Base-by-base conservation (phyloP, 2,113 vertebrate genomes). In the Myocastor coypus region DNA sequence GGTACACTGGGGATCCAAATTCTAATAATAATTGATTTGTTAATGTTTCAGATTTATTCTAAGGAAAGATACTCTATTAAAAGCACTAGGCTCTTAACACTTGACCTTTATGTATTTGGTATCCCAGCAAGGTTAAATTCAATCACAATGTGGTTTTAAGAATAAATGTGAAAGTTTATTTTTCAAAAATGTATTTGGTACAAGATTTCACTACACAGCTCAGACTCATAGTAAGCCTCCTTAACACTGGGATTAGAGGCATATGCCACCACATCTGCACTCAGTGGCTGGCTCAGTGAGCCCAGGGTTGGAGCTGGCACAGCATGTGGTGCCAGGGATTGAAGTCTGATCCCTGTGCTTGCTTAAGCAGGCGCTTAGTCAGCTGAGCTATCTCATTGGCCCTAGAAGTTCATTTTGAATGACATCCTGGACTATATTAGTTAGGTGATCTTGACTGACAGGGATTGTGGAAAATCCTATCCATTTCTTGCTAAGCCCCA, bases 31-130 rank as follows among this genome's bases (percentile, higher is more conserved):
- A 73, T 73, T 85, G 37, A 64, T 95, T 69, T 78, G 24, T 46
- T 91, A 86, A 71, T 50, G 26, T 88, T 89, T 93, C 55, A 59
- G 22, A 87, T 92, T 87, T 91, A 92, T 90, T 86, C 57, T 82
- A 68, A 57, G 61, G 87, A 37, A 32, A 69, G n/a, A 80, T 68
- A 86, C 32, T 85, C 46, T 59, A 61, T n/a, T 32, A 66, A 80
- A 80, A 83, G n/a, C n/a, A 87, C n/a, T 20, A 87, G 75, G 64
- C 63, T 95, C 30, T 85, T 82, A 86, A 77, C 12, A 64, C 63
- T 0, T 81, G 86, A 78, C 68, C 86, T 42, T 0, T 40, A 71
- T 91, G 20, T 46, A 91, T 61, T 12, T 87, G 32, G 85, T 81
- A 42, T 5, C 12, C 10, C 19, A 71, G 37, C 52, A 94, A 94